Evolutionary conservation across 2,797 vertebrate genomes (phyloP).

Genomic region (Chelonia mydas): DNA sequence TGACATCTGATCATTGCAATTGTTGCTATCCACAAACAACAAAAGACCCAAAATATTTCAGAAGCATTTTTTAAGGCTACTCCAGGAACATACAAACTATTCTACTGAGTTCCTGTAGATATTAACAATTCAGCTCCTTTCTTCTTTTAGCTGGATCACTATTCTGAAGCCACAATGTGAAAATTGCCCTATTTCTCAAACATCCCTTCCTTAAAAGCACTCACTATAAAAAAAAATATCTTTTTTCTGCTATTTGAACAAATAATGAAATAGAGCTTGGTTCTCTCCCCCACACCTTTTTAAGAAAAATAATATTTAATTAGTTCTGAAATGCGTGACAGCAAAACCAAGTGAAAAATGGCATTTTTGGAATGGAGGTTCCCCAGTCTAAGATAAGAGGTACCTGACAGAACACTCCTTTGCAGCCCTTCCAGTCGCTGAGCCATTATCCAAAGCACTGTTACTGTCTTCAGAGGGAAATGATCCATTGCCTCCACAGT

Average conservation of each 20-base stretch:
- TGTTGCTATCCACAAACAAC: neutral
- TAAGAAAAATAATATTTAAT: neutral
- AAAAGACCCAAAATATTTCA: neutral
- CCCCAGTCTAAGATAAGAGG: neutral
- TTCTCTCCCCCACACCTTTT: neutral
- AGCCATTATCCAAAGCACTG: neutral
- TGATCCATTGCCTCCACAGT: constrained; percentile 1
- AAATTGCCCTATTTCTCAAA: neutral
- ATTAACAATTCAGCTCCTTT: neutral
- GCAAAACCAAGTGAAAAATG: neutral
- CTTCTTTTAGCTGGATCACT: neutral
- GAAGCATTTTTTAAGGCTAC: neutral
- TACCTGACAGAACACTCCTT: neutral
- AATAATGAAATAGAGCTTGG: neutral
- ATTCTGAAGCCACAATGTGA: neutral
- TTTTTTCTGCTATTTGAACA: neutral
- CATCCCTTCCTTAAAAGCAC: neutral
- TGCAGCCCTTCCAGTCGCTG: neutral
- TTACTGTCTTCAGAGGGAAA: neutral
- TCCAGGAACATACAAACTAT: neutral
- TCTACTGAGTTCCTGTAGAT: neutral
- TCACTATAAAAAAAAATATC: neutral
- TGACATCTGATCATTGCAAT: neutral
- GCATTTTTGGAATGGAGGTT: neutral
- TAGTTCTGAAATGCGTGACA: constrained; percentile 14